Base-by-base conservation (phyloP, 2,797 vertebrate species). In the Carcharodon carcharias region DNA sequence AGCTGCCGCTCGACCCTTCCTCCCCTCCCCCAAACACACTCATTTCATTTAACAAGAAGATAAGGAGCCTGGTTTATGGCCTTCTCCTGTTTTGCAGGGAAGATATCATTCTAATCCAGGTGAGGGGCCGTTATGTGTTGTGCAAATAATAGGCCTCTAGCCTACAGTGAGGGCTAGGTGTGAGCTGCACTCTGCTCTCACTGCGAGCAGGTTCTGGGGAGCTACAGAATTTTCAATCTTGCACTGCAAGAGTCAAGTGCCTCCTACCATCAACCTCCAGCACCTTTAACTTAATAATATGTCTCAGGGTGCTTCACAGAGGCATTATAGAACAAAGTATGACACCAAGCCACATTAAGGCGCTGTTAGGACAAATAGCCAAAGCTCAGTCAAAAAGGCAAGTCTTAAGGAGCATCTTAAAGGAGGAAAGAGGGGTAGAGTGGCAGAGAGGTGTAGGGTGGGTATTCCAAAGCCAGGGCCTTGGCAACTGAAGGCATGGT, bases 31-130 rank as follows among this genome's bases (percentile, higher is more conserved):
- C 50, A 73, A 11, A 73, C 12, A 5, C 94, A 77, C 69, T 73
- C 50, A 71, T 35, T 95, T 31, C 69, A 7, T 71, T 77, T 77
- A 73, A 56, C 93, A 95, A 71, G 63, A 69, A 67, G 94, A 95
- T 95, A 95, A 95, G 71, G 50, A 77, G 16, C 69, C 50, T 56
- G 94, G 94, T 95, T 56, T 95, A 77, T 14, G 50, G n/a, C 50
- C 94, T 65, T 93, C 91, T 58, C 94, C 69, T 77, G 50, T 77
- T 67, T 77, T 95, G 69, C 94, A 56, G 14, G 69, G 50, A 5
- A 73, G 69, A 73, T 95, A 95, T 58, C 50, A 6, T 6, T 77
- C 94, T 35, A 73, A 73, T 77, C 16, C 67, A 77, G 69, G 16
- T 77, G 94, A 77, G 67, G 45, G 94, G 16, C 89, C 94, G 31